A percentile compares a stretch with the other conserved stretches of the same genome.
Evolutionary conservation across 2,113 vertebrate species (phyloP).

Genomic region (Chamaea fasciata): DNA sequence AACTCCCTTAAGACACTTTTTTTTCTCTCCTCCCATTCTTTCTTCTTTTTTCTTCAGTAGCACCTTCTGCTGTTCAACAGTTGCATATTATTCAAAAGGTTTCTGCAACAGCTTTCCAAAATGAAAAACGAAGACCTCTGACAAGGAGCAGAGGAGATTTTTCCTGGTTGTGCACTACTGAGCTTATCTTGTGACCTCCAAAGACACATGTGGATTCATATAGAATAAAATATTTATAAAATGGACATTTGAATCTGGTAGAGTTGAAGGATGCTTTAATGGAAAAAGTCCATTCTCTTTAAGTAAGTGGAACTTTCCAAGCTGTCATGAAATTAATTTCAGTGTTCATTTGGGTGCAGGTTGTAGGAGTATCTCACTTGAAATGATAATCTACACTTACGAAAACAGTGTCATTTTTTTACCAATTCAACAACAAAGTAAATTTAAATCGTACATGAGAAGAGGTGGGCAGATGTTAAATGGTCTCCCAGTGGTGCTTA

Average conservation of each 20-base stretch:
- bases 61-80: not conserved
- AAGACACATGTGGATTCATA: not conserved
- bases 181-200: not conserved
- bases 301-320: not conserved
- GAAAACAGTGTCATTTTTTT: not conserved
- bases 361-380: not conserved
- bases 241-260: not conserved
- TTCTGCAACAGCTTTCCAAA: not conserved
- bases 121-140: not conserved
- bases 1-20: not conserved
- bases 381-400: not conserved
- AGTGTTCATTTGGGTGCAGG: not conserved
- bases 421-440: not conserved
- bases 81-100: not conserved
- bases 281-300: not conserved
- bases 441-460: not conserved
- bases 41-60: not conserved
- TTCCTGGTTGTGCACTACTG: not conserved
- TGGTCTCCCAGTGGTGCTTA: not conserved
- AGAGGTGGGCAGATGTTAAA: not conserved
- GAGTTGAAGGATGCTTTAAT: not conserved
- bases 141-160: not conserved
- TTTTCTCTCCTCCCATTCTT: not conserved
- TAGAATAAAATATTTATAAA: not conserved
- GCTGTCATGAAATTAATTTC: not conserved